A percentile compares a stretch with the other conserved stretches of the same genome.
These are phyloP conservation scores for Micromys minutus DNA, from an alignment of 2,113 vertebrate species.

Conservation along the genomic window DNA sequence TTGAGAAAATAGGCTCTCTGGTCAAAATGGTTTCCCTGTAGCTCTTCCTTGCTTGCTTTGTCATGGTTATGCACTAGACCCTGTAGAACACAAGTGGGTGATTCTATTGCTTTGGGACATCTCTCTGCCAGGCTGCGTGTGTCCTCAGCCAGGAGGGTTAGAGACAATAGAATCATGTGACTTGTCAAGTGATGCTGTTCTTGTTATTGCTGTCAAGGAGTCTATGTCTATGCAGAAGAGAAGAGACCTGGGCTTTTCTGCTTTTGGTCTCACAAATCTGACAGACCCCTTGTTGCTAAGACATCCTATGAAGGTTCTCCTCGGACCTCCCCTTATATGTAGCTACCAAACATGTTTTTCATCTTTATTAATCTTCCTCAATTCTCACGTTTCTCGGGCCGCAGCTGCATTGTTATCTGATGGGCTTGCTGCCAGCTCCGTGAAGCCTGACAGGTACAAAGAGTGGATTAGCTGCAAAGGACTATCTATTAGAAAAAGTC, in stretches of 20 bases:
- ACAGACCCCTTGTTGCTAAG: background rate
- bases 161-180: background rate
- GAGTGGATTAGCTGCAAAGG: conserved; percentile 71
- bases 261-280: background rate
- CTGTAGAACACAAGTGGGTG: background rate
- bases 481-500: conserved; percentile 75
- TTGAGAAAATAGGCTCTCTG: background rate
- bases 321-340: conserved; percentile 34
- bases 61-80: background rate
- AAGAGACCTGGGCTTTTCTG: background rate
- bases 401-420: conserved; percentile 77
- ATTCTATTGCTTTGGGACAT: background rate
- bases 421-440: conserved; percentile 68
- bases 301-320: conserved; percentile 26
- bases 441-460: conserved; percentile 78
- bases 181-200: background rate
- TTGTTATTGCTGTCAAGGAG: background rate
- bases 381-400: conserved; percentile 76
- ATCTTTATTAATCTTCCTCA: conserved; percentile 66
- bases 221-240: background rate
- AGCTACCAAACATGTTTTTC: conserved; percentile 76
- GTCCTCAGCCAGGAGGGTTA: background rate
- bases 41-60: background rate
- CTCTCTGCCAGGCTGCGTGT: background rate
- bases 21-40: background rate